Evolutionary conservation across 2,888 invertebrate species (phyloP).

Genomic region (Sphinx pinastri): DNA sequence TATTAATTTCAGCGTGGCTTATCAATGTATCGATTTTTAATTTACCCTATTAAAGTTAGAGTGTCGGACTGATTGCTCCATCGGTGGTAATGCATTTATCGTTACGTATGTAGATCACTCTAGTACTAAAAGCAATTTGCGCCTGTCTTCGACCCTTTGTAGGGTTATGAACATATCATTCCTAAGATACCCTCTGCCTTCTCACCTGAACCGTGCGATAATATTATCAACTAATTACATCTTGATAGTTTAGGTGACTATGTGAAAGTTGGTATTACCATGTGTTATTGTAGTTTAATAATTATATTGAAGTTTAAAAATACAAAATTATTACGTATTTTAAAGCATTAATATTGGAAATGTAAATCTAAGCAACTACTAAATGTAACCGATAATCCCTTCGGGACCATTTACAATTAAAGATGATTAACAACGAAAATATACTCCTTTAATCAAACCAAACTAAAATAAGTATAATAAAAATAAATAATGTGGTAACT

Average conservation of each 20-base stretch:
- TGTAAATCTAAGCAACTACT: no score
- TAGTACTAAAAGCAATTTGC: conserved; percentile 66
- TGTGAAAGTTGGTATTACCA: neutral
- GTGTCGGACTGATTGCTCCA: conserved; percentile 67
- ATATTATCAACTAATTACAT: conserved; percentile 7
- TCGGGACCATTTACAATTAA: no score
- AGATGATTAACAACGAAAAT: no score
- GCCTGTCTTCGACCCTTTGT: conserved; percentile 55
- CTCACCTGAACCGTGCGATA: neutral
- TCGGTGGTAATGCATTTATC: conserved; percentile 66
- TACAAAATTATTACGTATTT: no score
- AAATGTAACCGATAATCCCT: no score
- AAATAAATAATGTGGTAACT: no score
- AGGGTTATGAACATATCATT: conserved; percentile 33
- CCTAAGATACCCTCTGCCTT: neutral
- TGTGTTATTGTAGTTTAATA: neutral
- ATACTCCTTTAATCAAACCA: no score
- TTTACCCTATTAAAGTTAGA: conserved; percentile 65
- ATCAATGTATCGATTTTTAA: conserved; percentile 53
- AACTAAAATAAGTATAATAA: no score
- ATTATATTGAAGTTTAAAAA: neutral
- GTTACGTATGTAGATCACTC: conserved; percentile 51
- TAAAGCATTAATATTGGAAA: no score
- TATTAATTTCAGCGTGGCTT: conserved; percentile 3
- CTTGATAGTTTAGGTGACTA: neutral